A percentile compares a stretch with the other conserved stretches of the same genome.
phyloP scores from a whole-genome alignment of 2,797 vertebrate genomes.

The Dendrocincla fuliginosa region DNA sequence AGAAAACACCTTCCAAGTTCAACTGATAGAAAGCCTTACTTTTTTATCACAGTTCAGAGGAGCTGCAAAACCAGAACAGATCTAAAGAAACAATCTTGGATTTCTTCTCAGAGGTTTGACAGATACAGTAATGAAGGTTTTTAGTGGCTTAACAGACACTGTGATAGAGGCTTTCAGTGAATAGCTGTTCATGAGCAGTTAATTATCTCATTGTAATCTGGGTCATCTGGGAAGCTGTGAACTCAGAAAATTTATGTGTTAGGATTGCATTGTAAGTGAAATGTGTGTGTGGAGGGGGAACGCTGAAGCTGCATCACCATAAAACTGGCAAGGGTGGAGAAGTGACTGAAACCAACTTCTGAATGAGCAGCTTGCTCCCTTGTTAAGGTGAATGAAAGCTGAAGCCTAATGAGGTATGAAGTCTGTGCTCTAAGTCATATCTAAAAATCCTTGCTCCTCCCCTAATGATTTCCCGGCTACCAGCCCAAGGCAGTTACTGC shows the following conservation, averaged over 20 bases:
- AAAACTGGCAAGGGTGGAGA: background rate
- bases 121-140: background rate
- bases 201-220: slow-evolving; percentile 46
- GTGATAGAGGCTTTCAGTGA: background rate
- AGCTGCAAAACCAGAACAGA: background rate
- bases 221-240: slow-evolving; percentile 16
- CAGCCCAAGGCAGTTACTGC: background rate
- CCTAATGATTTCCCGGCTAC: background rate
- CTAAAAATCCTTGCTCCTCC: background rate
- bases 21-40: background rate
- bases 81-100: background rate
- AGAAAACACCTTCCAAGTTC: background rate
- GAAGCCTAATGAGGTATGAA: background rate
- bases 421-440: background rate
- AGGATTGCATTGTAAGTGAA: background rate
- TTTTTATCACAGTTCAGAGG: background rate
- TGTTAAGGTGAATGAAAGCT: background rate
- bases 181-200: slow-evolving; percentile 29
- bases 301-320: background rate
- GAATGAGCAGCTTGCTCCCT: background rate
- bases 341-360: background rate
- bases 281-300: background rate
- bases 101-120: background rate
- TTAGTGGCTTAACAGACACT: background rate
- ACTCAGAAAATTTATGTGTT: slow-evolving; percentile 18